These are phyloP conservation scores for Origma solitaria DNA, from an alignment of 2,113 vertebrate species.

Conservation along the genomic window DNA sequence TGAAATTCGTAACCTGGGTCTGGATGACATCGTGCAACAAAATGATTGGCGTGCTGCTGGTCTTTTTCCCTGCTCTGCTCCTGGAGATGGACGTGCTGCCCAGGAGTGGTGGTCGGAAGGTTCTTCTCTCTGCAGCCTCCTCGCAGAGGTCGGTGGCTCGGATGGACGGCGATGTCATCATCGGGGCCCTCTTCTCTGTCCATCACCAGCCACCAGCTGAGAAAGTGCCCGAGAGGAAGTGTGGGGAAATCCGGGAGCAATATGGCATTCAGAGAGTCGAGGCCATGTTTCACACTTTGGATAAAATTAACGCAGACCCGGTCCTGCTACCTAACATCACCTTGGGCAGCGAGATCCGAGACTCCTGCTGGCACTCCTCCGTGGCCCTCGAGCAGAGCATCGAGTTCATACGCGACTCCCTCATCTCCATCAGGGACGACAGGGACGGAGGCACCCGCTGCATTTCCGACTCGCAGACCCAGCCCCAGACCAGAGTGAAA, in stretches of 20 bases:
- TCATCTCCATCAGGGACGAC: slow-evolving; percentile 95
- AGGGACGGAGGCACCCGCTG: slow-evolving; percentile 89
- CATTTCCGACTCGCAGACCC: slow-evolving; percentile 83
- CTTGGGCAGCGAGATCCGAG: slow-evolving; percentile 95
- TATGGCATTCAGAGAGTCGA: slow-evolving; percentile 98
- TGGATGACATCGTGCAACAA: slow-evolving; percentile 79
- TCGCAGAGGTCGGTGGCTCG: slow-evolving; percentile 90
- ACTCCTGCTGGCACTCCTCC: slow-evolving; percentile 98
- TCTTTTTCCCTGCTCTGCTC: slow-evolving; percentile 75
- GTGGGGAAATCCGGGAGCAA: slow-evolving; percentile 95
- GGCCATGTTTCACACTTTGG: slow-evolving; percentile 98
- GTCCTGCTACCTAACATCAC: slow-evolving; percentile 94
- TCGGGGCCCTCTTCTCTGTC: slow-evolving; percentile 96
- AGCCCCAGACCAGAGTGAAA: slow-evolving; percentile 79
- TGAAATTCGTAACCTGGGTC: slow-evolving; percentile 50
- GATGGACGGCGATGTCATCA: slow-evolving; percentile 97
- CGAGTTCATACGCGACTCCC: slow-evolving; percentile 97
- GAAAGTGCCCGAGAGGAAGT: slow-evolving; percentile 94
- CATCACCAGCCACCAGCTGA: slow-evolving; percentile 97
- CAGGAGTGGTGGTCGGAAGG: slow-evolving; percentile 67
- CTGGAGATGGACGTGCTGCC: slow-evolving; percentile 75
- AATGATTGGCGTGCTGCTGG: slow-evolving; percentile 76
- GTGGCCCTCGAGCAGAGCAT: slow-evolving; percentile 99
- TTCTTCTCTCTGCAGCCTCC: slow-evolving; percentile 74
- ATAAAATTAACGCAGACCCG: slow-evolving; percentile 92